phyloP scores from a whole-genome alignment of 2,888 invertebrate species.

The Hybos culiciformis region DNA sequence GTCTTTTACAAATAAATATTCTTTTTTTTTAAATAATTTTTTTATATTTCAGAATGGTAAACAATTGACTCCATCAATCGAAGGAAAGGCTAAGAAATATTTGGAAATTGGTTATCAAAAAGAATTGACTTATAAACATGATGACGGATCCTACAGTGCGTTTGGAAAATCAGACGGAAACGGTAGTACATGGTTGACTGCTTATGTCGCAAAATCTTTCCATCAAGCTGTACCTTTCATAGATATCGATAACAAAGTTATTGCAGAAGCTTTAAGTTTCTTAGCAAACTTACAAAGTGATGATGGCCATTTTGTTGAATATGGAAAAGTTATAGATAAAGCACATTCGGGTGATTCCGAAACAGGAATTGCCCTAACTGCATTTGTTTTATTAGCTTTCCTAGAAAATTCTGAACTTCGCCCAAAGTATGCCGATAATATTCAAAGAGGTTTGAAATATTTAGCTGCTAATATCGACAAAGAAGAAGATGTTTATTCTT shows the following conservation, averaged over 20 bases:
- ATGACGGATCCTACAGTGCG: conserved; percentile 68
- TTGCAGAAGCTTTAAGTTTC: conserved; percentile 56
- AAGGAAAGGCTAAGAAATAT: conserved; percentile 40
- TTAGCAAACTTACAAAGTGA: conserved; percentile 51
- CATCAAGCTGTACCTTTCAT: conserved; percentile 57
- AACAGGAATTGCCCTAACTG: conserved; percentile 62
- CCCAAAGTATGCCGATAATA: conserved; percentile 45
- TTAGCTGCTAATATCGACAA: conserved; percentile 53
- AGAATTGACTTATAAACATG: conserved; percentile 59
- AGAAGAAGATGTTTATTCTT: conserved; percentile 54
- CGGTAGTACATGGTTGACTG: conserved; percentile 70
- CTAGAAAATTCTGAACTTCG: conserved; percentile 43
- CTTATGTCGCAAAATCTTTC: conserved; percentile 70
- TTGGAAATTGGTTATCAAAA: conserved; percentile 58
- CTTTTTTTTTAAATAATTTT: not conserved
- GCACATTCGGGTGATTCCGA: conserved; percentile 48
- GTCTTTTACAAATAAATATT: not conserved
- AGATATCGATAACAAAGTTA: conserved; percentile 52
- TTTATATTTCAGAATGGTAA: conserved; percentile 39
- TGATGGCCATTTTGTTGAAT: conserved; percentile 71
- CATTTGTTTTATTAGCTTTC: conserved; percentile 62
- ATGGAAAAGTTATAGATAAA: conserved; percentile 51
- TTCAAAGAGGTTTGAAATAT: conserved; percentile 65
- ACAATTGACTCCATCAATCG: conserved; percentile 50
- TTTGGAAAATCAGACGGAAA: conserved; percentile 52